A percentile compares a stretch with the other conserved stretches of the same genome.
These are phyloP conservation scores for Gadus macrocephalus DNA, from an alignment of 2,113 vertebrate genomes.

Conservation along the genomic window DNA sequence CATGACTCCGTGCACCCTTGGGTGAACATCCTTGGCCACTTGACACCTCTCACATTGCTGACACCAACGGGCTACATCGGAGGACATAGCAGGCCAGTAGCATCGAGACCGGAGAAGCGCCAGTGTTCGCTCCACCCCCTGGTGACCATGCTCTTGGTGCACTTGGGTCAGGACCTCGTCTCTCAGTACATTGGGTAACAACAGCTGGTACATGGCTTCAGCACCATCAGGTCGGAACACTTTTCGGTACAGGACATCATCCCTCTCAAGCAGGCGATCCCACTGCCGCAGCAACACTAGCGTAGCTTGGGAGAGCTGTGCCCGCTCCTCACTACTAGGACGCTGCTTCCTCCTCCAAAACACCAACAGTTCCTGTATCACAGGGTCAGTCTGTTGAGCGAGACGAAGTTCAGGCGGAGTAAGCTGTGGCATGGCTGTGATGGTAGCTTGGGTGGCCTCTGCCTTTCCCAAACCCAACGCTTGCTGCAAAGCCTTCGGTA, in stretches of 20 bases:
- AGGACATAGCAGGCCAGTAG: background rate
- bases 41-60: background rate
- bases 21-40: too few relatives aligned
- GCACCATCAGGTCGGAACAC: background rate
- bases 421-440: background rate
- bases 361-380: background rate
- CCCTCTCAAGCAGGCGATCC: slow-evolving; percentile 10
- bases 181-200: background rate
- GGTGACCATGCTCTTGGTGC: slow-evolving; percentile 8
- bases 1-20: too few relatives aligned
- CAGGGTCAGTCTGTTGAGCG: background rate
- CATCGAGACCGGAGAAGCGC: too few relatives aligned
- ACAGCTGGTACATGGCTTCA: background rate
- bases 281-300: slow-evolving; percentile 3
- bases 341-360: background rate
- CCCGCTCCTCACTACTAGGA: background rate
- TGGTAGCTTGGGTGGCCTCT: background rate
- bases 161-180: background rate
- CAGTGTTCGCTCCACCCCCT: background rate
- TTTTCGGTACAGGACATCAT: background rate
- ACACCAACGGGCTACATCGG: background rate
- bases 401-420: background rate
- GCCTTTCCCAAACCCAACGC: background rate
- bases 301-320: background rate
- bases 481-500: background rate